These are phyloP conservation scores for Zele albiditarsus DNA, from an alignment of 2,888 invertebrate species.

Conservation along the genomic window DNA sequence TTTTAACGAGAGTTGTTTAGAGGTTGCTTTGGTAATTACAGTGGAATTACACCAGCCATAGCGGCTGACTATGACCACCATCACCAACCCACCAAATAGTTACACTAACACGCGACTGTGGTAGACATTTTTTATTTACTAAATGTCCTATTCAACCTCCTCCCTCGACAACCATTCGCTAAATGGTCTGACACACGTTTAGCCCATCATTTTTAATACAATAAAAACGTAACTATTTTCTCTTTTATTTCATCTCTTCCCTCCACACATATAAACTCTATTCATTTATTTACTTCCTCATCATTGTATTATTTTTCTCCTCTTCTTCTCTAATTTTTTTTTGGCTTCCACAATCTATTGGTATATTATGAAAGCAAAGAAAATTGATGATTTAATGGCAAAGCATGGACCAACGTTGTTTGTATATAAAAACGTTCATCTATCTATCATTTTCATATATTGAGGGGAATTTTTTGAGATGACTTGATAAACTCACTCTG, in stretches of 20 bases:
- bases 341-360: not conserved
- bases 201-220: conserved; percentile 1
- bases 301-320: not conserved
- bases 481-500: conserved; percentile 53
- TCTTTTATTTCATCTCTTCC: not conserved
- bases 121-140: conserved; percentile 24
- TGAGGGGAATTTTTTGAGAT: conserved; percentile 10
- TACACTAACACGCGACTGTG: conserved; percentile 42
- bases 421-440: conserved; percentile 43
- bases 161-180: not conserved
- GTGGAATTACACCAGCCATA: conserved; percentile 65
- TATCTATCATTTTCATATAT: conserved; percentile 52
- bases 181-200: conserved; percentile 7
- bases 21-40: conserved; percentile 68
- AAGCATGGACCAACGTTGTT: conserved; percentile 19
- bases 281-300: not conserved
- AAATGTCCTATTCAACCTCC: conserved; percentile 4
- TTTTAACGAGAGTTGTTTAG: conserved; percentile 69
- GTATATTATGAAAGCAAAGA: not conserved
- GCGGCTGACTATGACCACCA: conserved; percentile 45
- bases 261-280: not conserved
- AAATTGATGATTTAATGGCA: not conserved
- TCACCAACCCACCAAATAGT: conserved; percentile 23
- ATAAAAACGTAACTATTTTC: conserved; percentile 4
- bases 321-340: not conserved